Base-by-base conservation (phyloP, 2,113 vertebrate species). In the Ptychochromis oligacanthus region DNA sequence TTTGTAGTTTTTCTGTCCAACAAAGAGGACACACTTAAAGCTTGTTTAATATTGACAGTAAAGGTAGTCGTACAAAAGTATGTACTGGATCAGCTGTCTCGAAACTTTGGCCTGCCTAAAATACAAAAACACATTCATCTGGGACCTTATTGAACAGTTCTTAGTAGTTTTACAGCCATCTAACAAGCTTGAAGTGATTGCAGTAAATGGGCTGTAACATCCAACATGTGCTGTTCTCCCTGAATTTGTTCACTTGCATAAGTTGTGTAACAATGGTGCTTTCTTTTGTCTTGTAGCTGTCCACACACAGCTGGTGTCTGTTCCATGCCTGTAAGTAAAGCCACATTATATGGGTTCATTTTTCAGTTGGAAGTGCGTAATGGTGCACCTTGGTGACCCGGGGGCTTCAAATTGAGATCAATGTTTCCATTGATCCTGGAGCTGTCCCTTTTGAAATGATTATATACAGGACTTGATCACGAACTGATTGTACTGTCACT, bases 11-110 rank as follows among this genome's bases (percentile, higher is more conserved):
- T 54, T 70, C 43, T 20, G 0, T 49, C 43, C 40, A 49, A 26
- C 62, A 18, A 28, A 49, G 24, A 46, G 12, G 15, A 5, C 38
- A 49, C 22, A 49, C 43, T 28, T 49, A 28, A 28, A 67, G 40
- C 22, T 49, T 12, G 61, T 49, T 49, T 14, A 6, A 14, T 49
- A 14, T 17, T 49, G 46, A 49, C 5, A 28, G 14, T 28, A 28
- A 70, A 2, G 64, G 40, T 46, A 46, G 40, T 0, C 0, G 0
- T 18, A 70, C 24, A 18, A 0, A 6, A 46, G 40, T 26, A 67
- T 67, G 22, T 40, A 28, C 22, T 67, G 4, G 2, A 18, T 67
- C 28, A 28, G 26, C 40, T 0, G 15, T 49, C 22, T 18, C 24
- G 0, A 0, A 49, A 70, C 64, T 11, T 18, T 3, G 17, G 8